Conservation (phyloP, 2,888 invertebrate genomes). For the Elysia crispata region DNA sequence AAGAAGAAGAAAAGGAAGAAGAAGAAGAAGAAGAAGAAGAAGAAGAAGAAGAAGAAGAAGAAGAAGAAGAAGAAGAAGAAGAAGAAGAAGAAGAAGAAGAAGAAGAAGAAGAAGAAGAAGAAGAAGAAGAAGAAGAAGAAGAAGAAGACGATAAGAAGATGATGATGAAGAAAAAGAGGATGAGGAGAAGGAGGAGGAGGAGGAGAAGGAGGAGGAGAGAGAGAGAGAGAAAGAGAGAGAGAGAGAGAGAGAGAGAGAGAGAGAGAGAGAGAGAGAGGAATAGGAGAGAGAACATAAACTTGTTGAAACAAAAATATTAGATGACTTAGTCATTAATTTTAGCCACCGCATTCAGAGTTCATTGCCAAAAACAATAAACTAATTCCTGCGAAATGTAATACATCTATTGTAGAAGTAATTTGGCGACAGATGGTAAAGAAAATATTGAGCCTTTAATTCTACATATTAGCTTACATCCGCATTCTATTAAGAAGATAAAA, state of each 20-base stretch:
- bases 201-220: not conserved
- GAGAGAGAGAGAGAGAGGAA: not conserved
- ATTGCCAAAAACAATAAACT: too few relatives aligned
- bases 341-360: too few relatives aligned
- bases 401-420: too few relatives aligned
- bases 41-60: slow-evolving; percentile 15
- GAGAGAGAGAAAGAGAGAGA: not conserved
- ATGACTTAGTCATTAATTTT: too few relatives aligned
- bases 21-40: slow-evolving; percentile 12
- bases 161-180: not conserved
- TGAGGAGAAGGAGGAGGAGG: not conserved
- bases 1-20: too few relatives aligned
- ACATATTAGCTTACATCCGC: too few relatives aligned
- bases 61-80: slow-evolving; percentile 17
- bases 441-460: too few relatives aligned
- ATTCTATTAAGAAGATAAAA: too few relatives aligned
- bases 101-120: not conserved
- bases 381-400: too few relatives aligned
- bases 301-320: too few relatives aligned
- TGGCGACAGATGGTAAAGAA: too few relatives aligned
- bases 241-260: too few relatives aligned
- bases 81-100: slow-evolving; percentile 19
- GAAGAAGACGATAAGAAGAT: not conserved
- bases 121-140: not conserved
- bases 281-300: not conserved